Conservation (phyloP, 2,888 invertebrate genomes). For the Aphelenchoides bicaudatus region DNA sequence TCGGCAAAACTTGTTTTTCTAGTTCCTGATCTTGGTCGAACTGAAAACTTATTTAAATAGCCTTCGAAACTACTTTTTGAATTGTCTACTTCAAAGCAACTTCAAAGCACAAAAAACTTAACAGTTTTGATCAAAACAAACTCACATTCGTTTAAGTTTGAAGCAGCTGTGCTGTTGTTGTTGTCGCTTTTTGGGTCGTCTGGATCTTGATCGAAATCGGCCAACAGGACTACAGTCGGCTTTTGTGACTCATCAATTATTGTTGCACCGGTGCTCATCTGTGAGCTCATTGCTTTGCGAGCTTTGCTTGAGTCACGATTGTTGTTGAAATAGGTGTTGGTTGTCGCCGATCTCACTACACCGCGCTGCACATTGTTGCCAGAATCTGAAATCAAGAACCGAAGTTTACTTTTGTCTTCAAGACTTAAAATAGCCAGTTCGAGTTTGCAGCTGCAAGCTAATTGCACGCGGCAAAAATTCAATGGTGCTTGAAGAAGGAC, state of each 20-base stretch:
- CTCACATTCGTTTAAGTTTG: background rate
- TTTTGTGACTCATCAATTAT: background rate
- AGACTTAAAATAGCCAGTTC: no score
- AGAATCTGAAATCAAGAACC: constrained; percentile 6
- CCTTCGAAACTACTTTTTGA: background rate
- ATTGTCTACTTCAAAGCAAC: background rate
- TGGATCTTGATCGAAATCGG: constrained; percentile 9
- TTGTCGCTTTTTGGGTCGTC: background rate
- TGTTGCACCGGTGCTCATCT: background rate
- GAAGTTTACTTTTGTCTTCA: no score
- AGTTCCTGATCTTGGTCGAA: background rate
- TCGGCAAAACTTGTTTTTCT: constrained; percentile 8
- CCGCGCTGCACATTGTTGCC: background rate
- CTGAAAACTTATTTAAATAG: background rate
- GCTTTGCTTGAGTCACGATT: no score
- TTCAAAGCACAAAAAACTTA: no score
- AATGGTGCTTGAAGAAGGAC: no score
- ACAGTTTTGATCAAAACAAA: no score
- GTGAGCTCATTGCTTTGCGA: constrained; percentile 10
- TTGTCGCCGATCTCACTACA: constrained; percentile 9
- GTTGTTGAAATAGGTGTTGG: background rate
- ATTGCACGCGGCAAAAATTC: no score
- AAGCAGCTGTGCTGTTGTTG: background rate
- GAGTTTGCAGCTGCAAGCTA: no score
- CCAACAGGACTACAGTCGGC: constrained; percentile 5